A percentile compares a stretch with the other conserved stretches of the same genome.
Evolutionary conservation across 2,888 invertebrate species (phyloP).

Genomic region (Epinotia demarniana): DNA sequence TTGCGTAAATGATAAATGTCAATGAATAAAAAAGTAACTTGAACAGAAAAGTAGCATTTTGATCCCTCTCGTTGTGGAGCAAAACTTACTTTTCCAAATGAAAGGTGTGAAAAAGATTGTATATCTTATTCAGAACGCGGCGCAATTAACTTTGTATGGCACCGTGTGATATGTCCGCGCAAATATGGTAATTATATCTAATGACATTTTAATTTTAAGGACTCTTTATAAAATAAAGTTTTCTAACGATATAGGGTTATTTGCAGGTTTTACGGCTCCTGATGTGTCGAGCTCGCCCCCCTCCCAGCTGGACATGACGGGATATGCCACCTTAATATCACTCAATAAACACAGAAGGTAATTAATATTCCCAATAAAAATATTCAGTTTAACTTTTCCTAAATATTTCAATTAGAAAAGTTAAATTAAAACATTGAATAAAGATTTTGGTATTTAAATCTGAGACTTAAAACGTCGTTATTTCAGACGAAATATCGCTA

Average conservation of each 20-base stretch:
- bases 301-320: constrained; percentile 90
- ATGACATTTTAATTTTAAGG: background rate
- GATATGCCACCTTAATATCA: constrained; percentile 89
- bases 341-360: constrained; percentile 85
- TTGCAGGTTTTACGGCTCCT: constrained; percentile 79
- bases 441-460: background rate
- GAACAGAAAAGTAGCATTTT: no score
- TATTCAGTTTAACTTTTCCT: background rate
- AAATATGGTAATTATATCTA: background rate
- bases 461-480: no score
- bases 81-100: no score
- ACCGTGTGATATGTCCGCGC: no score
- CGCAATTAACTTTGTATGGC: no score
- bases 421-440: background rate
- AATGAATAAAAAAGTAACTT: no score
- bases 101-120: no score
- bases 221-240: background rate
- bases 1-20: no score
- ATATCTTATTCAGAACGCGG: no score
- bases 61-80: no score
- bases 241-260: background rate
- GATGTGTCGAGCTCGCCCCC: constrained; percentile 85
- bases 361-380: background rate
- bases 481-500: no score
- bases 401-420: background rate